A percentile compares a stretch with the other conserved stretches of the same genome.
These are phyloP conservation scores for Entomyzon cyanotis DNA, from an alignment of 2,113 vertebrate genomes.

Conservation along the genomic window DNA sequence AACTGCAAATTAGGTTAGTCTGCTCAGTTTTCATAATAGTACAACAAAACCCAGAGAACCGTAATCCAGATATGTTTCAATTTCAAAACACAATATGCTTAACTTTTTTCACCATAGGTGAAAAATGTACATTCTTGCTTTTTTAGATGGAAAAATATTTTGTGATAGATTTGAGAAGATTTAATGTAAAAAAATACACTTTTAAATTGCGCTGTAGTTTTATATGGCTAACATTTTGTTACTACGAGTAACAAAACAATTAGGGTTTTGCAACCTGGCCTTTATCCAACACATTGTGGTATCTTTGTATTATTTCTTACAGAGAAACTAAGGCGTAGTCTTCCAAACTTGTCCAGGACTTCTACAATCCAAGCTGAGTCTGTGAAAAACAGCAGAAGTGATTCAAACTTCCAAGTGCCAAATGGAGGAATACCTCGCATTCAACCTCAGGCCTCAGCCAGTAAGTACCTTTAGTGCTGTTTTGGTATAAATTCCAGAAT, in stretches of 20 bases:
- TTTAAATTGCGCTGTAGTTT: not conserved
- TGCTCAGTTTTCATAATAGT: not conserved
- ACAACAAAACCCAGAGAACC: not conserved
- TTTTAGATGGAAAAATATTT: not conserved
- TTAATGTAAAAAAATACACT: not conserved
- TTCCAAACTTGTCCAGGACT: conserved; percentile 94
- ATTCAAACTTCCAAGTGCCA: conserved; percentile 97
- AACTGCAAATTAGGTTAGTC: not conserved
- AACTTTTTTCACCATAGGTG: not conserved
- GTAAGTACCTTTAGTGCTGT: conserved; percentile 78
- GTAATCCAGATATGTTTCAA: not conserved
- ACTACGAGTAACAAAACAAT: too few species aligned
- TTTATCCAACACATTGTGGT: not conserved
- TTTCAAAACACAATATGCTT: not conserved
- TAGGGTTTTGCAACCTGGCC: not conserved
- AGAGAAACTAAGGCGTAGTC: conserved; percentile 97
- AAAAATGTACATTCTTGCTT: not conserved
- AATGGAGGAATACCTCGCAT: conserved; percentile 93
- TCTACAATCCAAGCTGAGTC: conserved; percentile 84
- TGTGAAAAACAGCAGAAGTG: conserved; percentile 96
- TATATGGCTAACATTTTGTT: not conserved
- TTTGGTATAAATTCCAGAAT: not conserved
- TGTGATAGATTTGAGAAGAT: not conserved
- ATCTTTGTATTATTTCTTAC: conserved; percentile 13
- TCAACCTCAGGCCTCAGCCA: conserved; percentile 89